Base-by-base conservation (phyloP, 2,888 invertebrate species). In the Lycocerus yunnanus region DNA sequence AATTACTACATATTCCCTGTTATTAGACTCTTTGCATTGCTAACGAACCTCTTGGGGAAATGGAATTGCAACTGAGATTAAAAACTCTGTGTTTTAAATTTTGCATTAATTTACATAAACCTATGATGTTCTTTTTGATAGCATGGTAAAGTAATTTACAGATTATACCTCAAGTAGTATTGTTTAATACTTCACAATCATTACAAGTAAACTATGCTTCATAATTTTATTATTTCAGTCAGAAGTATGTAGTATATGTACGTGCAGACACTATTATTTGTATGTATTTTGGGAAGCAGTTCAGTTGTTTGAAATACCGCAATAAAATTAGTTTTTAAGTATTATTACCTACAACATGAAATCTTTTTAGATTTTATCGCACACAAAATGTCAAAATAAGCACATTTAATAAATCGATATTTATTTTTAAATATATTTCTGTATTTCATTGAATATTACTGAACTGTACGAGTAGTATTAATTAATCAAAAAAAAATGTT, bases 11-110 rank as follows among this genome's bases (percentile, higher is more conserved):
- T 79, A 80, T 79, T 81, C 81, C 78, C 79, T 79, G 78, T 82
- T 82, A 81, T 81, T 81, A 81, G 79, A 78, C 80, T 80, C 80
- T 82, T 80, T 82, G 82, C 80, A 82, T 82, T 80, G 80, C 82
- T 82, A 82, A 82, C 81, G 80, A 81, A 80, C 76, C 78, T 78
- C 79, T 80, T 72, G 78, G 78, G 76, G 72, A 77, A 78, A 74
- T 74, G 72, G 77, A 80, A 80, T 79, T 80, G 80, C 81, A 79
- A 72, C 74, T 70, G 80, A 81, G 81, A 81, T 81, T 81, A 81
- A 81, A 81, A 81, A 81, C 77, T 79, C 71, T 71, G 68, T 74
- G 69, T 71, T 77, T 77, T 73, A 68, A 61, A 76, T 73, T 76
- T 75, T 72, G 70, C 74, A 75, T 75, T 77, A 77, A 77, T 77